Percentiles rank a stretch among this genome's conserved stretches.
phyloP scores from a whole-genome alignment of 2,113 vertebrate genomes.

The Melospiza melodia region DNA sequence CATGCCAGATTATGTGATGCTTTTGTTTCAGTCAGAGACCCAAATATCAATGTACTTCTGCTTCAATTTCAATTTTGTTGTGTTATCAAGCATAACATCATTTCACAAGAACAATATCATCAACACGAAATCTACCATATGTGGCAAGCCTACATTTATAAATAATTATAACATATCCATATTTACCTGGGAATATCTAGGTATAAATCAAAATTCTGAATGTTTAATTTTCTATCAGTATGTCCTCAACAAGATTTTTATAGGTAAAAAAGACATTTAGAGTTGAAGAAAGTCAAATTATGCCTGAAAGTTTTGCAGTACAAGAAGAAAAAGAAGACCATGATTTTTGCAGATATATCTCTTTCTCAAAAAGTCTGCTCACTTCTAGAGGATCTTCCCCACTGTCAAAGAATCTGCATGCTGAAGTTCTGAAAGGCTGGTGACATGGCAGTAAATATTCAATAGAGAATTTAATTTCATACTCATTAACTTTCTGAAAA shows the following conservation, averaged over 20 bases:
- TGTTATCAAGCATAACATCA: background rate
- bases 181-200: background rate
- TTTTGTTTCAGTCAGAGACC: background rate
- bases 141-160: background rate
- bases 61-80: slow-evolving; percentile 22
- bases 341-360: background rate
- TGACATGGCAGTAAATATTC: background rate
- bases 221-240: background rate
- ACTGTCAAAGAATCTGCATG: background rate
- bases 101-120: background rate
- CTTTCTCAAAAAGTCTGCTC: background rate
- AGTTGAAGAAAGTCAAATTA: background rate
- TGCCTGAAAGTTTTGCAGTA: background rate
- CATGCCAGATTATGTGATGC: background rate
- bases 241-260: background rate
- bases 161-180: background rate
- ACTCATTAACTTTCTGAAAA: background rate
- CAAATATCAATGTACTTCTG: background rate
- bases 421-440: background rate
- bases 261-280: background rate
- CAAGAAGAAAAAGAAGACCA: background rate
- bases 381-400: background rate
- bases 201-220: background rate
- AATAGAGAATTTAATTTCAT: background rate
- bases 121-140: background rate